Percentiles rank a stretch among this genome's conserved stretches.
Conservation (phyloP, 2,797 vertebrate genomes). For the Silurus aristotelis region DNA sequence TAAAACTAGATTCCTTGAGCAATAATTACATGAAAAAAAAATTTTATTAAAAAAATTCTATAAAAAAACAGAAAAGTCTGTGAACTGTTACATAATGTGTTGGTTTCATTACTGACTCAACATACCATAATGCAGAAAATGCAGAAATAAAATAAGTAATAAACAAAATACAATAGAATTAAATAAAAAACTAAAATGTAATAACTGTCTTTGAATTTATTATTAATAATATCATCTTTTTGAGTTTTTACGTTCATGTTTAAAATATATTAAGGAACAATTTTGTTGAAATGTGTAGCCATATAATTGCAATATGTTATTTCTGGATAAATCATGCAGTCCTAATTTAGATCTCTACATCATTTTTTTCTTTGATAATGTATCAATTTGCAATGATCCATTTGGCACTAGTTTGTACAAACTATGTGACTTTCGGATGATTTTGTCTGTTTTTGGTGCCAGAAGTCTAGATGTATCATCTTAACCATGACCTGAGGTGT, state of each 20-base stretch:
- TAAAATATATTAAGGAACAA: not conserved
- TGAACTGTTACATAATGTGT: not conserved
- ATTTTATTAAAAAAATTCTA: not conserved
- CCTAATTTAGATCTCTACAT: not conserved
- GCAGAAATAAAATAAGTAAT: no score
- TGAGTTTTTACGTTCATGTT: not conserved
- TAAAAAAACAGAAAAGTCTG: not conserved
- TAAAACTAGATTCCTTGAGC: not conserved
- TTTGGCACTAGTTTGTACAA: not conserved
- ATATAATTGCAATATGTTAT: not conserved
- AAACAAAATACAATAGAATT: not conserved
- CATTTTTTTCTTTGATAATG: not conserved
- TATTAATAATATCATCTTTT: not conserved
- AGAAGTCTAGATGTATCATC: conserved; percentile 49
- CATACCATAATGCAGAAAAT: not conserved
- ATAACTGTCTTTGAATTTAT: not conserved
- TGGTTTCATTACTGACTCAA: not conserved
- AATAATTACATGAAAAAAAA: not conserved
- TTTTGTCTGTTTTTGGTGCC: not conserved
- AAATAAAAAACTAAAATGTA: not conserved
- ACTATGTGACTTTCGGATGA: not conserved
- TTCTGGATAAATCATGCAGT: not conserved
- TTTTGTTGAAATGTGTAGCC: not conserved
- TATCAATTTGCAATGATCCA: not conserved
- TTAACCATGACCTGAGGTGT: conserved; percentile 48